These are phyloP conservation scores for Eidolon dupreanum DNA, from an alignment of 2,797 vertebrate species.

Conservation along the genomic window DNA sequence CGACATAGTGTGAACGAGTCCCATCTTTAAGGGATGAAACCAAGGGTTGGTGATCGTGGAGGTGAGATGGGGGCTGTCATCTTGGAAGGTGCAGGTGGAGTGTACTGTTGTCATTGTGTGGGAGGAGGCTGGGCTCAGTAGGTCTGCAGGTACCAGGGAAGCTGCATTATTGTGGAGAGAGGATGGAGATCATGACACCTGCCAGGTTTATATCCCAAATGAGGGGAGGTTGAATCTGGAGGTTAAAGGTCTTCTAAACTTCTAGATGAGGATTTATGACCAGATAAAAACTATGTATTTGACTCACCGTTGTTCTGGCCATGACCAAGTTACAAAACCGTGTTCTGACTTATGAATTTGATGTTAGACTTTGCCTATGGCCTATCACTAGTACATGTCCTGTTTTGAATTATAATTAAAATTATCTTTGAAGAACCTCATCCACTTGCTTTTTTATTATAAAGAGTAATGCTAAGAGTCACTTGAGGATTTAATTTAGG, in stretches of 20 bases:
- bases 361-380: not conserved
- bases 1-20: not conserved
- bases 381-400: not conserved
- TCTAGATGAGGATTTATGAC: not conserved
- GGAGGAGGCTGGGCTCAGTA: not conserved
- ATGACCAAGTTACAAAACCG: not conserved
- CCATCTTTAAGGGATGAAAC: not conserved
- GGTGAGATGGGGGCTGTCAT: not conserved
- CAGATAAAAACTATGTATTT: not conserved
- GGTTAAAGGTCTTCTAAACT: not conserved
- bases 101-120: not conserved
- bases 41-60: not conserved
- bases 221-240: not conserved
- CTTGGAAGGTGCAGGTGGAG: not conserved
- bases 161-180: not conserved
- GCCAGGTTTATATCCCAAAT: not conserved
- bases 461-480: not conserved
- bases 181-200: not conserved
- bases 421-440: not conserved
- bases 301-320: not conserved
- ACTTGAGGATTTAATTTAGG: not conserved
- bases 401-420: not conserved
- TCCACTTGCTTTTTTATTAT: not conserved
- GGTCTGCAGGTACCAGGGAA: not conserved
- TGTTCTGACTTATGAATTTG: not conserved